Base-by-base conservation (phyloP, 2,113 vertebrate genomes). In the Bostrychus sinensis region DNA sequence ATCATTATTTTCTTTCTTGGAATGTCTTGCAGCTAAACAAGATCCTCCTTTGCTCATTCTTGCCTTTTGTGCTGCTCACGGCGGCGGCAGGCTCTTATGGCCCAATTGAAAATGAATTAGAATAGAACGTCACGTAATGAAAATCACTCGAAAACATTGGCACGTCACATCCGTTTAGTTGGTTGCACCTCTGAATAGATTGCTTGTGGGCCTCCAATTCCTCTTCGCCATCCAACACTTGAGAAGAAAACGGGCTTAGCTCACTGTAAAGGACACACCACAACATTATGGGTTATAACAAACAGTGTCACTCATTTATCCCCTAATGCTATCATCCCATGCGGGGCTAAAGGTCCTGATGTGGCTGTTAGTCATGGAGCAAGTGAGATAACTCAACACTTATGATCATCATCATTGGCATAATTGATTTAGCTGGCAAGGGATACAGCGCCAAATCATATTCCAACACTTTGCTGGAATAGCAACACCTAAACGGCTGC, bases 81-180 rank as follows among this genome's bases (percentile, higher is more conserved):
- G 88, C 68, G 77, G 86, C 66, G 54, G 77, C 70, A n/a, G 50
- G 81, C 80, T 89, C 86, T 91, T 86, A 90, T 88, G 85, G 87
- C 77, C 81, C 88, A 90, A 91, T 91, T 87, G 88, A 90, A 90
- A 91, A 86, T 70, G 84, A 91, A 92, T 92, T 91, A 91, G 87
- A 88, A 89, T 72, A 78, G 87, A 89, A 92, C 90, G 88, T 83
- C 84, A 78, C 83, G 87, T 91, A 92, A 92, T 92, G 90, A 92
- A 92, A 90, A 90, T 88, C 87, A 73, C 81, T 87, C 83, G 77
- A 76, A 89, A 89, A 88, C 89, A 86, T 83, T 86, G 85, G 81
- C 81, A 80, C 85, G 91, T 90, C 92, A 91, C 88, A 88, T 92
- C 84, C 80, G 66, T 67, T 91, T 91, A 91, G 83, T 77, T 75